Percentiles rank a stretch among this genome's conserved stretches.
Evolutionary conservation across 2,113 vertebrate genomes (phyloP).

Genomic region (Pteruthius melanotis): DNA sequence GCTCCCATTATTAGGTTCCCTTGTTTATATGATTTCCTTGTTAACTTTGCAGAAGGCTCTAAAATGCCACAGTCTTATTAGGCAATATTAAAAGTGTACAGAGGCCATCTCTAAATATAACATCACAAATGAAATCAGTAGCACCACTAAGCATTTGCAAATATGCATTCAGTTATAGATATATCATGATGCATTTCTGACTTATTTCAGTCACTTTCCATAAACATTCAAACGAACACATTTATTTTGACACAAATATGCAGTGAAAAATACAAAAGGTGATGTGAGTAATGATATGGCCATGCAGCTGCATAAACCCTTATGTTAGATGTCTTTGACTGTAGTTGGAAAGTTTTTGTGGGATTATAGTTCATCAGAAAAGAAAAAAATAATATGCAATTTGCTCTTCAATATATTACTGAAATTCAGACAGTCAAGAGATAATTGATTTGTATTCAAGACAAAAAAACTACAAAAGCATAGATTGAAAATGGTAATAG

Average conservation of each 20-base stretch:
- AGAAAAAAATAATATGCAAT: not conserved
- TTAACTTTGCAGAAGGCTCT: not conserved
- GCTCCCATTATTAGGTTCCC: not conserved
- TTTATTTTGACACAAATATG: not conserved
- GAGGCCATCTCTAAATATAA: not conserved
- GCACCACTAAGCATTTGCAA: not conserved
- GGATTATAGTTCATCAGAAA: not conserved
- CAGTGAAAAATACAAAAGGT: not conserved
- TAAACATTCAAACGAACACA: not conserved
- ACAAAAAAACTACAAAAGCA: not conserved
- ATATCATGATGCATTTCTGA: not conserved
- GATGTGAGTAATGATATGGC: not conserved
- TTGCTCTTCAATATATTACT: not conserved
- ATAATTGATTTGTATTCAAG: not conserved
- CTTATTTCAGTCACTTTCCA: conserved; percentile 10
- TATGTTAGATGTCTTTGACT: not conserved
- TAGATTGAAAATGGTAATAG: not conserved
- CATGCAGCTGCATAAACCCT: not conserved
- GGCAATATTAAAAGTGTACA: not conserved
- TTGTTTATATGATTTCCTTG: not conserved
- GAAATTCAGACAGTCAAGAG: not conserved
- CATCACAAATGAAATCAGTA: not conserved
- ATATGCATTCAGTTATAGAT: not conserved
- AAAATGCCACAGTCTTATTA: not conserved
- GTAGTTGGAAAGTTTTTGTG: not conserved